Conservation (phyloP, 2,888 invertebrate species). For the Apotomis capreana region DNA sequence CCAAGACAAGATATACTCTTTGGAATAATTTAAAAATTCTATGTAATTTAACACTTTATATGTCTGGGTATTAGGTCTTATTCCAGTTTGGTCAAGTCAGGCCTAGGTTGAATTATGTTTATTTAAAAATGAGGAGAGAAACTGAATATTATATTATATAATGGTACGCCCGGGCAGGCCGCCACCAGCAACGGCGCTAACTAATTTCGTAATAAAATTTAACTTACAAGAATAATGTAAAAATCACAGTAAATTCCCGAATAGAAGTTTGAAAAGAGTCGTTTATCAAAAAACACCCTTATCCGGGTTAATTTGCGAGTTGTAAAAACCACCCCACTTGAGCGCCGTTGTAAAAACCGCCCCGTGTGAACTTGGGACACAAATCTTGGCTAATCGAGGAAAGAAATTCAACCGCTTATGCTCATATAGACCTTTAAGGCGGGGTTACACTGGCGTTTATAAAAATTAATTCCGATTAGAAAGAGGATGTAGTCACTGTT, state of each 20-base stretch:
- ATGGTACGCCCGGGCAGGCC: no score
- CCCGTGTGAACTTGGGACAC: constrained; percentile 58
- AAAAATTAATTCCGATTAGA: background rate
- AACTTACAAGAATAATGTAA: constrained; percentile 29
- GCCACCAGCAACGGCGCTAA: background rate
- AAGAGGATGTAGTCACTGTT: no score
- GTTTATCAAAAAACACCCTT: constrained; percentile 36
- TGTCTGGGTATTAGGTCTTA: no score
- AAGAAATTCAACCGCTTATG: constrained; percentile 51
- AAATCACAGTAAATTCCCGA: constrained; percentile 19
- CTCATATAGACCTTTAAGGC: constrained; percentile 17
- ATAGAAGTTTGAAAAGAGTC: constrained; percentile 34
- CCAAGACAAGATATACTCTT: no score
- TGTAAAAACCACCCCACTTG: constrained; percentile 31
- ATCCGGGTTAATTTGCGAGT: constrained; percentile 35
- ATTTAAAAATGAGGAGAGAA: no score
- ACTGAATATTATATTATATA: no score
- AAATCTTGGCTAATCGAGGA: constrained; percentile 67
- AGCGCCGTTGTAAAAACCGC: constrained; percentile 37
- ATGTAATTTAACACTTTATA: no score
- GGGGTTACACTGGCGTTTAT: background rate
- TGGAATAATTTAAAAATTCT: no score
- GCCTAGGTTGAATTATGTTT: no score
- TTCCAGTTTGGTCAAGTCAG: no score
- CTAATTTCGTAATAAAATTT: constrained; percentile 27